These are phyloP conservation scores for Eclectus roratus DNA, from an alignment of 2,113 vertebrate species.

Conservation along the genomic window DNA sequence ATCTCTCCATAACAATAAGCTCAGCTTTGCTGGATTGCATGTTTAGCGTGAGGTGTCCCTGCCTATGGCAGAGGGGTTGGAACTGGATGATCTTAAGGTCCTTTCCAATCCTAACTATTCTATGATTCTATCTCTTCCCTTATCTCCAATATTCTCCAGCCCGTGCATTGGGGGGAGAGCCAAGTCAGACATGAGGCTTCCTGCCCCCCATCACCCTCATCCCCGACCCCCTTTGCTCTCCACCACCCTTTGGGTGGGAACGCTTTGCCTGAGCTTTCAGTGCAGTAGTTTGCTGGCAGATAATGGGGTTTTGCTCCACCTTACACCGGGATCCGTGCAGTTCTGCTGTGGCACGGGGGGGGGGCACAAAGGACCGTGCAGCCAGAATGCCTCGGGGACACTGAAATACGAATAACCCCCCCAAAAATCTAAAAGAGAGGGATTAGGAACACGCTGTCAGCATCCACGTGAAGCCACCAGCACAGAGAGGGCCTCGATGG, in stretches of 20 bases:
- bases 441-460: too few relatives aligned
- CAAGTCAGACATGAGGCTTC: fast-evolving
- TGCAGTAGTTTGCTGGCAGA: neutral
- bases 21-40: neutral
- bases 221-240: neutral
- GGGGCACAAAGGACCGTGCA: neutral
- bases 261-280: neutral
- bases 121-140: neutral
- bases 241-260: fast-evolving
- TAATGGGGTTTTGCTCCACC: neutral
- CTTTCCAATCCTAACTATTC: too few relatives aligned
- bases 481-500: too few relatives aligned
- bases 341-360: too few relatives aligned
- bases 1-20: neutral
- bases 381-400: neutral
- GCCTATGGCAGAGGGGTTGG: too few relatives aligned
- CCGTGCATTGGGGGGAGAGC: fast-evolving
- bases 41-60: too few relatives aligned
- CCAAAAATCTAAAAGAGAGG: too few relatives aligned
- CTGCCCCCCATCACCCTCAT: neutral
- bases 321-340: fast-evolving
- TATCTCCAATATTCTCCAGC: neutral
- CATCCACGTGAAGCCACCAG: too few relatives aligned
- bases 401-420: neutral
- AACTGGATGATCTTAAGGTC: too few relatives aligned